Percentiles rank a stretch among this genome's conserved stretches.
Evolutionary conservation across 2,888 invertebrate genomes (phyloP).

Genomic region (Diplazon laetatorius): DNA sequence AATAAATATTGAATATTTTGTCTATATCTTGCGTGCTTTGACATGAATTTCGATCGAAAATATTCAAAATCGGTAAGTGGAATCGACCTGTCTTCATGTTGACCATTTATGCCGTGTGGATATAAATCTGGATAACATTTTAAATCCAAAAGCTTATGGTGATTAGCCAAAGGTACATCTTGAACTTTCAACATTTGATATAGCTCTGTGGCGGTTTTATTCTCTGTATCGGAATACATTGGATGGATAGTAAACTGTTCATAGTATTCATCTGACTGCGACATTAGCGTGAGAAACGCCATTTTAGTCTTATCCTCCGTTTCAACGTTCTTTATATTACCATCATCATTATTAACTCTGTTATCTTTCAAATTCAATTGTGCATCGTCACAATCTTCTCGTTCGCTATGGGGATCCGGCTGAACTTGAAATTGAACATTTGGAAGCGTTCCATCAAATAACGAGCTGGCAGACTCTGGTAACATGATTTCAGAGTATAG

Average conservation of each 20-base stretch:
- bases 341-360: not conserved
- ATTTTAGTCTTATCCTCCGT: not conserved
- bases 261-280: conserved; percentile 55
- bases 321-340: conserved; percentile 1
- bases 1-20: conserved; percentile 68
- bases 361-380: not conserved
- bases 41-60: conserved; percentile 66
- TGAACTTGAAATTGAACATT: conserved; percentile 42
- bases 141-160: conserved; percentile 56
- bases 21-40: conserved; percentile 66
- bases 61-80: conserved; percentile 63
- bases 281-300: conserved; percentile 32
- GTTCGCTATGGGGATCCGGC: not conserved
- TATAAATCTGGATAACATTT: conserved; percentile 65
- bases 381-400: not conserved
- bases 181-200: conserved; percentile 69
- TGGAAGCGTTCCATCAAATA: conserved; percentile 46
- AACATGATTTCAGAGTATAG: conserved; percentile 68
- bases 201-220: conserved; percentile 63
- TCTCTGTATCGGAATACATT: conserved; percentile 63
- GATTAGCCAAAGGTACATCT: conserved; percentile 30
- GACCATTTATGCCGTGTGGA: conserved; percentile 52
- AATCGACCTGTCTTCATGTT: conserved; percentile 57
- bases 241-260: conserved; percentile 66
- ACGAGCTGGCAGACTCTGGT: conserved; percentile 57